These are phyloP conservation scores for Cyclopterus lumpus DNA, from an alignment of 2,797 vertebrate genomes.

Conservation along the genomic window DNA sequence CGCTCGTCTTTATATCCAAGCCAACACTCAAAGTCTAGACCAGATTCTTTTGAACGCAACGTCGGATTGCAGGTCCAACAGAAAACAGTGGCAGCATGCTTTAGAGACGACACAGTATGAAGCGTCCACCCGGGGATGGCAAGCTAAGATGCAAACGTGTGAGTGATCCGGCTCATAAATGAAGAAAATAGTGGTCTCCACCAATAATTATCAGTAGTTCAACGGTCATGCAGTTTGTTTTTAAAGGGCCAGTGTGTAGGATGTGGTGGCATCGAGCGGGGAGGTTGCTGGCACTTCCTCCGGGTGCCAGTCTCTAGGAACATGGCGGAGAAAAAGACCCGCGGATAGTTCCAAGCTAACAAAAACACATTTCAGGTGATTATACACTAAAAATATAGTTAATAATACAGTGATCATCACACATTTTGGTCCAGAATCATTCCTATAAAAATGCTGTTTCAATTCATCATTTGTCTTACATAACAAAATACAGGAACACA, in stretches of 20 bases:
- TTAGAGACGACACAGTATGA: constrained; percentile 40
- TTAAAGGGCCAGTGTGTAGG: constrained; percentile 6
- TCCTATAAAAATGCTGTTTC: not conserved
- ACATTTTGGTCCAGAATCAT: not conserved
- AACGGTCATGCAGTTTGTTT: constrained; percentile 56
- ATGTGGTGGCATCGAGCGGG: not conserved
- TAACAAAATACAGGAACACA: not conserved
- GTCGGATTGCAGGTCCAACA: constrained; percentile 76
- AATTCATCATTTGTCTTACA: not conserved
- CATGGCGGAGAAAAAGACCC: not conserved
- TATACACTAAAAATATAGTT: not conserved
- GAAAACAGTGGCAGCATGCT: constrained; percentile 74
- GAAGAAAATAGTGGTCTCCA: constrained; percentile 2
- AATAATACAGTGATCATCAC: not conserved
- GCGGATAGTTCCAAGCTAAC: not conserved
- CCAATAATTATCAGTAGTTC: constrained; percentile 17
- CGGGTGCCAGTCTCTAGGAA: not conserved
- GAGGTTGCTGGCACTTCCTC: not conserved
- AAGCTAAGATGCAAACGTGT: constrained; percentile 37
- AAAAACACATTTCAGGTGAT: not conserved
- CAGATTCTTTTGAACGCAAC: constrained; percentile 25
- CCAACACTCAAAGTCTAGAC: constrained; percentile 45
- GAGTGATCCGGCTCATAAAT: constrained; percentile 14
- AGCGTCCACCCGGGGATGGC: constrained; percentile 14
- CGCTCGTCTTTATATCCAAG: constrained; percentile 44